A percentile compares a stretch with the other conserved stretches of the same genome.
Conservation (phyloP, 2,113 vertebrate genomes). For the Orthonyx spaldingii region DNA sequence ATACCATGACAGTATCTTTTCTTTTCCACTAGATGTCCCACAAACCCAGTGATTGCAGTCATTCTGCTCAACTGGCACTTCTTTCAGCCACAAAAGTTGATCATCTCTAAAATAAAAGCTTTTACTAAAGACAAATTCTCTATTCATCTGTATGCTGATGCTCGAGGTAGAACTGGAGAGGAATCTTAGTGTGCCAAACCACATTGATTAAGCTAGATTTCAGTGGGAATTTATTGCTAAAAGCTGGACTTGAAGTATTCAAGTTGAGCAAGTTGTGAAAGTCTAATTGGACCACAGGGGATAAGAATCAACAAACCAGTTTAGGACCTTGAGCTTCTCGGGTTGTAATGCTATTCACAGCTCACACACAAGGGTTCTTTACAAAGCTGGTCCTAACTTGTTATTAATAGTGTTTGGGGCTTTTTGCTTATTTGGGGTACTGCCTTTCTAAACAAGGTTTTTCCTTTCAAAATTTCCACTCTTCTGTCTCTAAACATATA, state of each 20-base stretch:
- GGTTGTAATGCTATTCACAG: background rate
- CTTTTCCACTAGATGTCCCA: slow-evolving; percentile 66
- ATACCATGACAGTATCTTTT: background rate
- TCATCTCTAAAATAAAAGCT: background rate
- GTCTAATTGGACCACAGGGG: background rate
- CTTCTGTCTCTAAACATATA: background rate
- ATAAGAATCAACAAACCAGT: background rate
- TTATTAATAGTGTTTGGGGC: background rate
- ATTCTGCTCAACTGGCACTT: too few species aligned
- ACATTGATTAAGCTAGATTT: background rate
- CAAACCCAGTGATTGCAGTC: background rate
- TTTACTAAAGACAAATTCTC: background rate
- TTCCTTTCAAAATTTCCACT: background rate
- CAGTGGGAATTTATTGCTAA: background rate
- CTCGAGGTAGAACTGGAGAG: background rate
- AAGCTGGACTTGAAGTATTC: background rate
- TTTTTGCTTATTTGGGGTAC: background rate
- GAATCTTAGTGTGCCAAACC: background rate
- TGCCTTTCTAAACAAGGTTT: background rate
- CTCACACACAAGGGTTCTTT: background rate
- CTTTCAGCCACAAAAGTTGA: background rate
- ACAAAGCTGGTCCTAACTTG: background rate
- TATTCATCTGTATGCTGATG: background rate
- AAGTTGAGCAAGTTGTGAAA: background rate
- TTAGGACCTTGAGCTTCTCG: background rate